phyloP scores from a whole-genome alignment of 2,113 vertebrate species.

The Xiphophorus maculatus region DNA sequence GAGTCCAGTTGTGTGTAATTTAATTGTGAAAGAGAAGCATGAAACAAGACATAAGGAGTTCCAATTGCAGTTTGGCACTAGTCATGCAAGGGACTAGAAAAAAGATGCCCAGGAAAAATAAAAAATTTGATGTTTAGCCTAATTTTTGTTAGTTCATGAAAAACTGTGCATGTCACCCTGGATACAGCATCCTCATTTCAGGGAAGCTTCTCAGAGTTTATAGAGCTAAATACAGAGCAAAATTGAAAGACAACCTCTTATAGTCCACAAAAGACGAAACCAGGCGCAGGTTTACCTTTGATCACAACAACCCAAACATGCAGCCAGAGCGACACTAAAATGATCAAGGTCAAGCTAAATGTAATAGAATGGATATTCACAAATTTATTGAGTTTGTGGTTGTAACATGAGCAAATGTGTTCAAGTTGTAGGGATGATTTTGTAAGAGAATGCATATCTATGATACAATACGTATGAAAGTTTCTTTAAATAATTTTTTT shows the following conservation, averaged over 20 bases:
- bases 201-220: not conserved
- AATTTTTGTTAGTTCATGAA: not conserved
- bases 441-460: too few relatives aligned
- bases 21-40: not conserved
- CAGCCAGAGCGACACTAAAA: too few relatives aligned
- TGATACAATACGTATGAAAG: not conserved
- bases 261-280: not conserved
- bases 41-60: not conserved
- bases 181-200: not conserved
- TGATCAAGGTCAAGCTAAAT: too few relatives aligned
- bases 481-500: not conserved
- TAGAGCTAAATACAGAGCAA: not conserved
- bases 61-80: not conserved
- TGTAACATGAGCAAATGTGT: too few relatives aligned
- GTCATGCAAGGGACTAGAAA: not conserved
- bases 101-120: not conserved
- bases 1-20: not conserved
- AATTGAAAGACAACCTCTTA: not conserved
- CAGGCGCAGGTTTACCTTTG: not conserved
- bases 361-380: too few relatives aligned
- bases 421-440: too few relatives aligned
- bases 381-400: too few relatives aligned
- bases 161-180: not conserved
- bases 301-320: not conserved
- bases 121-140: not conserved